Evolutionary conservation across 2,113 vertebrate genomes (phyloP), one percentile per base, ranked within the genome.

Genomic region (Oceanodroma tethys): DNA sequence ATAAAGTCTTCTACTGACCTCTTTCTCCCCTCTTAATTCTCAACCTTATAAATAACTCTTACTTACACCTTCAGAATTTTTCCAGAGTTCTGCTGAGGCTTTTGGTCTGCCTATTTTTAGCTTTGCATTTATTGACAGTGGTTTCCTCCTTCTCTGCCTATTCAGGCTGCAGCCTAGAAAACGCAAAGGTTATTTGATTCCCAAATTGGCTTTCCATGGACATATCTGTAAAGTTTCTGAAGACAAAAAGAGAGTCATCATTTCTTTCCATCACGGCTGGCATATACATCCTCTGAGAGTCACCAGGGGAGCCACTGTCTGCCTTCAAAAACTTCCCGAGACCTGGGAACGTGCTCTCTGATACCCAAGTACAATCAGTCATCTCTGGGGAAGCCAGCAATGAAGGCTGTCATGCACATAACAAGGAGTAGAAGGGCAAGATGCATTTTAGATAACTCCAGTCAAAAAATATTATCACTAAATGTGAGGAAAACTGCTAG

Each of bases 61-160:
- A 88, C 85, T 97, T 96, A 87, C 92, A 96, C 87, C 74, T 96
- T 96, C 94, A 94, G 53, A 88, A 82, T 93, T 90, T 95, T 97
- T 96, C 92, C 92, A 95, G 79, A 82, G 87, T 19, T 52, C 36
- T 92, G 66, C 70, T 91, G 62, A 96, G 74, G 48, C 78, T 91
- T 85, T 92, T 65, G 78, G 70, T 82, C 74, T 86, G 76, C 87
- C 96, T 96, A 96, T 96, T 96, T 97, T 97, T 96, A 96, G 95
- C 90, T 90, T 91, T 93, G 71, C 81, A 47, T 86, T 95, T 97
- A 96, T 93, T 96, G 96, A 96, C 85, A 92, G 81, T 42, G 43
- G 62, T 96, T 96, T 96, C 70, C 81, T 91, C 62, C 95, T 75
- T 68, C 81, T 87, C 74, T 93, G 62, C 81, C 78, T 94, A 18